Conservation (phyloP, 1,140 invertebrate species). For the Megalonaias nervosa region DNA sequence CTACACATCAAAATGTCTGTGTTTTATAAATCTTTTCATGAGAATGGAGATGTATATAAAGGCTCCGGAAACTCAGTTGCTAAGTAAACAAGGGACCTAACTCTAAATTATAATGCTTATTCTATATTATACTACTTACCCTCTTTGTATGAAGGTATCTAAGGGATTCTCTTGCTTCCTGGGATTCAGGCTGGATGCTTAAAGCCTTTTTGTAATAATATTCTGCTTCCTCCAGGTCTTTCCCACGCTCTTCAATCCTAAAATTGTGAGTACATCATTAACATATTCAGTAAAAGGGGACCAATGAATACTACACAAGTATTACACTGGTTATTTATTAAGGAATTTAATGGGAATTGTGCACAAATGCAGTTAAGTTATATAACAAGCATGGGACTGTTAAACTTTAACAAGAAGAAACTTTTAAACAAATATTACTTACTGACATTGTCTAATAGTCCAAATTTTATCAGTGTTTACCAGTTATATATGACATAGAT, state of each 20-base stretch:
- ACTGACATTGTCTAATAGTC: no score
- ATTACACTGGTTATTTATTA: background rate
- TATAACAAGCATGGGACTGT: no score
- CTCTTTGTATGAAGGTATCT: constrained; percentile 75
- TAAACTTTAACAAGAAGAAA: no score
- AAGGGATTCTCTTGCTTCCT: constrained; percentile 92
- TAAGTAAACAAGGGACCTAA: no score
- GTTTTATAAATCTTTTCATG: no score
- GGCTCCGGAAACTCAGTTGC: no score
- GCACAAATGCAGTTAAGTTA: background rate
- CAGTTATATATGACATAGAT: no score
- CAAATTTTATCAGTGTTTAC: no score
- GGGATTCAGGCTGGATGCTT: constrained; percentile 87
- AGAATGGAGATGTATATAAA: no score
- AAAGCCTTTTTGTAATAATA: constrained; percentile 92
- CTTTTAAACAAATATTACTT: no score
- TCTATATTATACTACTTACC: background rate
- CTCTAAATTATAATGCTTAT: no score
- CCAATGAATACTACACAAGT: background rate
- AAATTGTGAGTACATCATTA: background rate
- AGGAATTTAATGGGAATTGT: background rate
- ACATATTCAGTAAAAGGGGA: background rate
- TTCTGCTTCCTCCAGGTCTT: constrained; percentile 75
- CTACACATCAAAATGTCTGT: no score
- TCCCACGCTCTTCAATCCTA: constrained; percentile 36